These are phyloP conservation scores for Tanaodytes sp. DNA, from an alignment of 2,888 invertebrate species.

Conservation along the genomic window DNA sequence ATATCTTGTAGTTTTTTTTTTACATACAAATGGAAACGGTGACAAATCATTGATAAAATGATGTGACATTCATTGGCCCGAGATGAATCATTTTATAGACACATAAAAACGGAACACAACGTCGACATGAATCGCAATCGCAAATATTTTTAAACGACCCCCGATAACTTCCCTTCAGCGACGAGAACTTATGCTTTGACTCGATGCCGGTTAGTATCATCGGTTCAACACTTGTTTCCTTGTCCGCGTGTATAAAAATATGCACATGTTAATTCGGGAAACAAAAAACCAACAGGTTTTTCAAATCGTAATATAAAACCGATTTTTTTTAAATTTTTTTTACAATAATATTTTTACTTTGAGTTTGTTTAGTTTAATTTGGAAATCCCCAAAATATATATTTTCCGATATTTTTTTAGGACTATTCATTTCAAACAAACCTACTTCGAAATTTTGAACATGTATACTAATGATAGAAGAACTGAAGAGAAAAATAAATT, in stretches of 20 bases:
- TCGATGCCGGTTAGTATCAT: conserved; percentile 19
- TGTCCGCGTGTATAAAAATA: background rate
- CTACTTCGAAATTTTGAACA: too few species aligned
- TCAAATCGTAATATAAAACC: too few species aligned
- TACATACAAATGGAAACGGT: too few species aligned
- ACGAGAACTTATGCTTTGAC: conserved; percentile 22
- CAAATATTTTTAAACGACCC: conserved; percentile 36
- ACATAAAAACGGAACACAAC: conserved; percentile 18
- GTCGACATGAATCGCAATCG: conserved; percentile 11
- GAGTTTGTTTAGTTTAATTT: too few species aligned
- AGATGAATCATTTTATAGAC: conserved; percentile 21
- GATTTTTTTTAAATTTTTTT: too few species aligned
- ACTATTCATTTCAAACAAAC: too few species aligned
- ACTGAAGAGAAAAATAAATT: background rate
- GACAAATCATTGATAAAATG: too few species aligned
- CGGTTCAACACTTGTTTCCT: conserved; percentile 19
- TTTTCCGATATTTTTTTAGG: too few species aligned
- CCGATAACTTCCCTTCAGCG: conserved; percentile 28
- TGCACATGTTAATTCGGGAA: background rate
- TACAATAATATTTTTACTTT: too few species aligned
- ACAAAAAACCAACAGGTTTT: background rate
- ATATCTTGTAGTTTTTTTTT: too few species aligned
- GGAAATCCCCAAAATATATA: too few species aligned
- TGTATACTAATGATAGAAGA: too few species aligned
- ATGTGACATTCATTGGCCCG: conserved; percentile 15